Evolutionary conservation across 2,797 vertebrate species (phyloP).

Genomic region (Psittacula derbiana): DNA sequence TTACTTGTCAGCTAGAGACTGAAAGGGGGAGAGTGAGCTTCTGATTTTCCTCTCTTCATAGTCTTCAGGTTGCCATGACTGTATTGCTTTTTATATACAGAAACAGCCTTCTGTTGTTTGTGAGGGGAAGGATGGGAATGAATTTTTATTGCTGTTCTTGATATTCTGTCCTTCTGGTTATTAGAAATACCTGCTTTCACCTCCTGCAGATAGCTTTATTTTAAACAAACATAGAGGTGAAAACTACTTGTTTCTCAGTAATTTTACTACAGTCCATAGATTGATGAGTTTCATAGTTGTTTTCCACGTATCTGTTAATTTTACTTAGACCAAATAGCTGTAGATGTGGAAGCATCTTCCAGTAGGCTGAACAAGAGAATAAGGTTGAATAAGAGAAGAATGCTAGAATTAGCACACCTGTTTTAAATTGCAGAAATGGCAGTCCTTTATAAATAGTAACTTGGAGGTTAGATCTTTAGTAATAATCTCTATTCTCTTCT

Average conservation of each 20-base stretch:
- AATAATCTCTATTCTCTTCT: not conserved
- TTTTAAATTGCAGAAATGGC: not conserved
- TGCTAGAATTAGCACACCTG: not conserved
- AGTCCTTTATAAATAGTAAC: not conserved
- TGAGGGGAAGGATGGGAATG: not conserved
- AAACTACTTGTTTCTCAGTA: not conserved
- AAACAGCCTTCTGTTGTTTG: not conserved
- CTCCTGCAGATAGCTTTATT: not conserved
- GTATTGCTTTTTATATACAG: not conserved
- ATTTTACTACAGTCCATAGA: not conserved
- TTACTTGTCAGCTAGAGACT: not conserved
- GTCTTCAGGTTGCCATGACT: not conserved
- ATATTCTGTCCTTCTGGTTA: not conserved
- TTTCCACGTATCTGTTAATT: not conserved
- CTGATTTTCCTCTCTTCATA: not conserved
- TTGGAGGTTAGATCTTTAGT: not conserved
- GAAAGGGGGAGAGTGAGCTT: not conserved
- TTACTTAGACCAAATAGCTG: not conserved
- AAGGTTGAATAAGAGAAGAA: not conserved
- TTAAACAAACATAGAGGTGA: not conserved
- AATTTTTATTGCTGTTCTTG: not conserved
- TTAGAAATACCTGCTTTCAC: not conserved
- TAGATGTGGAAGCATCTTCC: not conserved
- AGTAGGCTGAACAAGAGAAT: not conserved
- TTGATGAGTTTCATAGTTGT: not conserved